Base-by-base conservation (phyloP, 2,113 vertebrate genomes). In the Phrynosoma blainvillii region DNA sequence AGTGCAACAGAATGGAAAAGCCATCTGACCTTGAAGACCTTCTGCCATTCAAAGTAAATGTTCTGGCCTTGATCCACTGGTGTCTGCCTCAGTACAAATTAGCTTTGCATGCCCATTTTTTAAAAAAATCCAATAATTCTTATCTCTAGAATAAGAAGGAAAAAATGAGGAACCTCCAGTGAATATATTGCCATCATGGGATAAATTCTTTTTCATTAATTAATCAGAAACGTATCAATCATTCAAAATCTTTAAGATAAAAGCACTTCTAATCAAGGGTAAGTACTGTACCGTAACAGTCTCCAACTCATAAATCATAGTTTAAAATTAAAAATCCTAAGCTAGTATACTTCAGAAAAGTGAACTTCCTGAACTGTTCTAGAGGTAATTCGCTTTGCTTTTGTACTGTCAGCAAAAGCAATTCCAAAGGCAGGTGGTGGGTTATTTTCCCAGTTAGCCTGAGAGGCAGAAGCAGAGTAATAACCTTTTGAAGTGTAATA, bases 341-440 rank as follows among this genome's bases (percentile, higher is more conserved):
- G 10, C 47, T 3, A 86, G 59, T 25, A 52, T 4, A 47, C 77
- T 42, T 84, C 76, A 91, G 88, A 86, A 79, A 78, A 86, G 32
- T 79, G 21, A 81, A 87, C 89, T 88, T 89, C 32, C 62, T 14
- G 66, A 16, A 82, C 62, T 14, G 1, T 20, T 13, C 85, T 79
- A 80, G 71, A 91, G 86, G 84, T 78, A 91, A 88, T 82, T 36
- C 10, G 40, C 59, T 70, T 65, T 87, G 75, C 42, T 86, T 27
- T 18, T 85, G 87, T 47, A 52, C 75, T 88, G 47, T 82, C 85
- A 91, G 30, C 54, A 77, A 90, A 88, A 92, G 62, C 66, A 42
- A 89, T 87, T 91, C 71, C 59, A 54, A 73, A 88, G 86, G 32
- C 3, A 89, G 90, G 79, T 77, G 84, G 71, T 23, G 80, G 66